phyloP scores from a whole-genome alignment of 2,888 invertebrate genomes.

The Baronia brevicornis region DNA sequence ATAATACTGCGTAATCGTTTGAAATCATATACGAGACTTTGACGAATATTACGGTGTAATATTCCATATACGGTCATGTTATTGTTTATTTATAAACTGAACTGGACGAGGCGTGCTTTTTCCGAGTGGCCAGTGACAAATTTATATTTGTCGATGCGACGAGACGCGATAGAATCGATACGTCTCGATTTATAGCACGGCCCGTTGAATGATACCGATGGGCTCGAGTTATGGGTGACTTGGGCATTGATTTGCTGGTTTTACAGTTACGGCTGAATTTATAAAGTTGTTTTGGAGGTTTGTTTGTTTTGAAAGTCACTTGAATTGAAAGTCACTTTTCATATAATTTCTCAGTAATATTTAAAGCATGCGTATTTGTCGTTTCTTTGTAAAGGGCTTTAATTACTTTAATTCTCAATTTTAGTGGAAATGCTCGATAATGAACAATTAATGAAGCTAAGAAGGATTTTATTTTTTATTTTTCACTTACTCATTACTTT shows the following conservation, averaged over 20 bases:
- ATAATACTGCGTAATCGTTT: constrained; percentile 42
- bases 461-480: no score
- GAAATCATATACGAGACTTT: constrained; percentile 45
- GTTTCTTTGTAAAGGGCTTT: no score
- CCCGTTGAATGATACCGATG: constrained; percentile 65
- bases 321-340: no score
- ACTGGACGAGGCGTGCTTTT: constrained; percentile 43
- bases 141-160: constrained; percentile 70
- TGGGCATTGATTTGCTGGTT: constrained; percentile 17
- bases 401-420: no score
- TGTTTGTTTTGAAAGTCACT: constrained; percentile 16
- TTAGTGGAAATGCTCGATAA: no score
- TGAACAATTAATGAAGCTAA: no score
- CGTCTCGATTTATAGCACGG: constrained; percentile 62
- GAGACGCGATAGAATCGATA: constrained; percentile 68
- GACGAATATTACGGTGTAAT: constrained; percentile 58
- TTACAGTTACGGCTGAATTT: constrained; percentile 17
- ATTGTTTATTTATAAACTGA: constrained; percentile 73
- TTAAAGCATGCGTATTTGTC: no score
- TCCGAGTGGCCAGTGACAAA: constrained; percentile 65
- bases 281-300: constrained; percentile 11
- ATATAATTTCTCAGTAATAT: no score
- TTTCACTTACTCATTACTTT: no score
- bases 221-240: constrained; percentile 51
- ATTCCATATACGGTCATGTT: constrained; percentile 44